Percentiles rank a stretch among this genome's conserved stretches.
phyloP scores from a whole-genome alignment of 1,140 invertebrate genomes.

The Pentalonia nigronervosa region DNA sequence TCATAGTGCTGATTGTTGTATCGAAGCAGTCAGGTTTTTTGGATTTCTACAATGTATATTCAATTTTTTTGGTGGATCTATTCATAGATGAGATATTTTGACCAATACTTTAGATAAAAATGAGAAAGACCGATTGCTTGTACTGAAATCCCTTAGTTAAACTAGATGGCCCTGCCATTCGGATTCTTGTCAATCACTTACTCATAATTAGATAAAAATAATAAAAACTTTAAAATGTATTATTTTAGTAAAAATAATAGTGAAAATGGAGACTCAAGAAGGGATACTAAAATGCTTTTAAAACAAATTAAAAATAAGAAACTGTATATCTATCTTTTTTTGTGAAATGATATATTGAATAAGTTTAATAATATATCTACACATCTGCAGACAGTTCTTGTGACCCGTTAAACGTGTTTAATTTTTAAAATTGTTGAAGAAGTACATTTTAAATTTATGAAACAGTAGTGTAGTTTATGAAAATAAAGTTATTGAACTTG shows the following conservation, averaged over 20 bases:
- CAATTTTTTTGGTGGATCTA: too few relatives aligned
- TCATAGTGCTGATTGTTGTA: too few relatives aligned
- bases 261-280: neutral
- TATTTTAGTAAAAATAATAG: neutral
- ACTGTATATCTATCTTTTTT: neutral
- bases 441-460: neutral
- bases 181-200: slow-evolving; percentile 19
- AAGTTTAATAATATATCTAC: neutral
- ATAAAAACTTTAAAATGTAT: neutral
- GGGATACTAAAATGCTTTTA: neutral
- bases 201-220: neutral
- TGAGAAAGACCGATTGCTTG: neutral
- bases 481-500: too few relatives aligned
- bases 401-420: too few relatives aligned
- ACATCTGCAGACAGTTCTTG: too few relatives aligned
- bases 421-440: too few relatives aligned
- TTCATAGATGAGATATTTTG: too few relatives aligned
- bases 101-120: too few relatives aligned
- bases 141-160: neutral
- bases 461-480: too few relatives aligned
- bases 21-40: too few relatives aligned
- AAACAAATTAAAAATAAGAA: neutral
- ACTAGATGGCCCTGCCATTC: neutral
- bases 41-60: too few relatives aligned
- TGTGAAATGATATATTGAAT: neutral